Evolutionary conservation across 1,140 invertebrate species (phyloP).

Genomic region (Drosophila virilis): DNA sequence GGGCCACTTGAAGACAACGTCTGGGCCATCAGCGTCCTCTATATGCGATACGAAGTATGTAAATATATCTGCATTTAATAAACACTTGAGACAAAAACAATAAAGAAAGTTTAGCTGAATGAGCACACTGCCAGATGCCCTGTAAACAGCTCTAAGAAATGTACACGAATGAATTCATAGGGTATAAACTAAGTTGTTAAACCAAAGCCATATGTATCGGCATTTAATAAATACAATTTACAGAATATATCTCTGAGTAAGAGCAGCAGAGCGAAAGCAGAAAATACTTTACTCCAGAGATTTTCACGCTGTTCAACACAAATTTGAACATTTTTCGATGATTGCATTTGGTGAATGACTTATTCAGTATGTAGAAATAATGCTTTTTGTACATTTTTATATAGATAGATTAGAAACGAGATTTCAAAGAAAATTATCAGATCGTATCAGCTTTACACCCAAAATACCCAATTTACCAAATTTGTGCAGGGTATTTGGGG

Average conservation of each 20-base stretch:
- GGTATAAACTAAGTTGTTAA: neutral
- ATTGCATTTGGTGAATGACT: too few species aligned
- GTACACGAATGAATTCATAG: neutral
- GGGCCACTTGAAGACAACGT: conserved; percentile 60
- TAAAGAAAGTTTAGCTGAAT: neutral
- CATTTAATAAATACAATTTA: too few species aligned
- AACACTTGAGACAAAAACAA: conserved; percentile 34
- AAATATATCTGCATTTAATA: conserved; percentile 32
- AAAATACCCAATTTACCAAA: neutral
- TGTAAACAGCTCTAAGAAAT: neutral
- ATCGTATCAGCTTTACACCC: neutral
- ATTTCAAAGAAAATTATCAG: too few species aligned
- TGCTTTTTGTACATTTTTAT: too few species aligned
- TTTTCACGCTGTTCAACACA: too few species aligned
- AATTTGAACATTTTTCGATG: too few species aligned
- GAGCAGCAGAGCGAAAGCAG: too few species aligned
- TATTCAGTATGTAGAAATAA: too few species aligned
- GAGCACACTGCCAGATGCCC: neutral
- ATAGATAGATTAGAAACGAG: too few species aligned
- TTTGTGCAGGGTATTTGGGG: neutral
- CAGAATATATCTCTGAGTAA: too few species aligned
- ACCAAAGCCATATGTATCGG: neutral
- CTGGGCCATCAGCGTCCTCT: conserved; percentile 28
- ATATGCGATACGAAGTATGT: neutral
- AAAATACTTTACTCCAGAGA: too few species aligned